Evolutionary conservation across 1,140 invertebrate species (phyloP).

Genomic region (Steinernema khuongi): DNA sequence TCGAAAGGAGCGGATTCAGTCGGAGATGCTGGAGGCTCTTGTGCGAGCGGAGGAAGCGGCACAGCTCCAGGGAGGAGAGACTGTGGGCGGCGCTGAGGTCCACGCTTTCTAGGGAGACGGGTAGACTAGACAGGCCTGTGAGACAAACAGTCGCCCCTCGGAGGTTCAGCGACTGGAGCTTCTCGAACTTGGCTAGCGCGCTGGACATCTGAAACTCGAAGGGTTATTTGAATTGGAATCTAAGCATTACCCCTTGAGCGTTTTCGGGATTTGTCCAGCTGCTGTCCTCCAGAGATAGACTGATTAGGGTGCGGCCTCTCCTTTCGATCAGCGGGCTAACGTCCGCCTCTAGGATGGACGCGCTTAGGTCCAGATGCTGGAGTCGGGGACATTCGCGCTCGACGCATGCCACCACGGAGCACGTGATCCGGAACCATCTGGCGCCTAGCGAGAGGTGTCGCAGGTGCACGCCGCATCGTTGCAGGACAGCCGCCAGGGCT

Average conservation of each 20-base stretch:
- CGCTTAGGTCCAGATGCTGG: conserved; percentile 21
- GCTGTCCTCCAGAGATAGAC: conserved; percentile 28
- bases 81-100: conserved; percentile 14
- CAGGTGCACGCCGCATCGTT: conserved; percentile 24
- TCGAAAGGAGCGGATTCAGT: neutral
- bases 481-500: conserved; percentile 28
- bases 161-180: conserved; percentile 20
- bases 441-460: conserved; percentile 20
- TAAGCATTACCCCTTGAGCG: conserved; percentile 18
- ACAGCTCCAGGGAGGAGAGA: neutral
- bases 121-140: neutral
- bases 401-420: conserved; percentile 22
- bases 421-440: conserved; percentile 27
- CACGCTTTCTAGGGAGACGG: conserved; percentile 18
- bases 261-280: conserved; percentile 26
- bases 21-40: neutral
- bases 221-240: neutral
- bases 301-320: neutral
- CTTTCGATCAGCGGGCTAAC: conserved; percentile 15
- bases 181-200: neutral
- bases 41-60: conserved; percentile 7
- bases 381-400: conserved; percentile 19
- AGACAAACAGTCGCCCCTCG: conserved; percentile 19
- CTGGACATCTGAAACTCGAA: conserved; percentile 16
- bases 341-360: conserved; percentile 32